phyloP scores from a whole-genome alignment of 2,888 invertebrate species.

The Ormyrus nitidulus region DNA sequence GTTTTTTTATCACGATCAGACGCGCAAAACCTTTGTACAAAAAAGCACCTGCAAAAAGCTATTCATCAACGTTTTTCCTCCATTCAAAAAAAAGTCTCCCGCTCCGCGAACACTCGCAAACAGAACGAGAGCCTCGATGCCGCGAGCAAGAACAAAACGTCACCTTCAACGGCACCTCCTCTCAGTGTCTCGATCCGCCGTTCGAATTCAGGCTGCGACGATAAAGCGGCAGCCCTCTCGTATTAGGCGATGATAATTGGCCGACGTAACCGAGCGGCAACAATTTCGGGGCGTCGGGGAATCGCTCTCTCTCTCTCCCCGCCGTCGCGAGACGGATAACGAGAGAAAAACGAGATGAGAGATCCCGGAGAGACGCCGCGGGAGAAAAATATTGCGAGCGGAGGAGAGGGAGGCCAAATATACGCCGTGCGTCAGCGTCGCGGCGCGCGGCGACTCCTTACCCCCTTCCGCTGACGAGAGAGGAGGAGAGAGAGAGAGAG shows the following conservation, averaged over 20 bases:
- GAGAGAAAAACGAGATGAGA: slow-evolving; percentile 29
- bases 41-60: no score
- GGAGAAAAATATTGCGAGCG: not conserved
- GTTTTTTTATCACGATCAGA: no score
- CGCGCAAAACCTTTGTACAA: no score
- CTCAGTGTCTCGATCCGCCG: not conserved
- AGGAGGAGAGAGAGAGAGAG: slow-evolving; percentile 34
- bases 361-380: slow-evolving; percentile 7
- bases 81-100: no score
- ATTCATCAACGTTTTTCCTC: no score
- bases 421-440: slow-evolving; percentile 75
- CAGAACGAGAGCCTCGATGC: no score
- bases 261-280: slow-evolving; percentile 52
- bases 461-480: no score
- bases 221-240: not conserved
- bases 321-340: not conserved
- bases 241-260: no score
- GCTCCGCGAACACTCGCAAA: no score
- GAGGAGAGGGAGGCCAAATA: slow-evolving; percentile 69
- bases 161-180: no score
- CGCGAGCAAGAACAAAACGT: no score
- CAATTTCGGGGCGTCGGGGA: slow-evolving; percentile 28
- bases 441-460: slow-evolving; percentile 66
- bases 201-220: slow-evolving; percentile 45
- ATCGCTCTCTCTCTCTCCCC: no score